phyloP scores from a whole-genome alignment of 2,113 vertebrate genomes.

The Muntiacus muntjak region DNA sequence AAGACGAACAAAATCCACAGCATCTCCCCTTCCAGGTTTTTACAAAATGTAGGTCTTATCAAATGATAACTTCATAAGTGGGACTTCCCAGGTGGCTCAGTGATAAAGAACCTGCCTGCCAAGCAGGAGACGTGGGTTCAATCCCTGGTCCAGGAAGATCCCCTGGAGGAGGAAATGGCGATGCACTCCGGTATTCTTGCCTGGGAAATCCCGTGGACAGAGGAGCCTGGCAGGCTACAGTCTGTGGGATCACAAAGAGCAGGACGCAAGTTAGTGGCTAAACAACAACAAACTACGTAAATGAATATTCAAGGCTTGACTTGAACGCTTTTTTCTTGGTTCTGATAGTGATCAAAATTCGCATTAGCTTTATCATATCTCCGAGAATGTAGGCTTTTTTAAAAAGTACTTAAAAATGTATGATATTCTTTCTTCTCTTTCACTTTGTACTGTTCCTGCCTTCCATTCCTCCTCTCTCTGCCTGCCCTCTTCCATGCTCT shows the following conservation, averaged over 20 bases:
- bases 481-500: rapidly evolving
- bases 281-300: neutral
- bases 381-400: neutral
- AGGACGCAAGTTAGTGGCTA: neutral
- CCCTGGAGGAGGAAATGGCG: neutral
- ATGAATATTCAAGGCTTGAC: neutral
- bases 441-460: rapidly evolving
- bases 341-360: neutral
- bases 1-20: neutral
- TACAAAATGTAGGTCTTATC: neutral
- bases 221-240: neutral
- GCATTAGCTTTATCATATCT: neutral
- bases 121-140: neutral
- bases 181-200: neutral
- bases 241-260: neutral
- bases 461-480: neutral
- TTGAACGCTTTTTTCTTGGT: neutral
- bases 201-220: neutral
- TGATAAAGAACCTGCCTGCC: neutral
- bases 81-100: neutral
- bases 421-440: neutral
- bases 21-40: constrained; percentile 8
- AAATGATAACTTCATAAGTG: neutral
- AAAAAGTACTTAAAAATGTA: neutral
- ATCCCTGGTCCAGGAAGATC: neutral